Evolutionary conservation across 2,113 vertebrate genomes (phyloP), one percentile per base, ranked within the genome.

Genomic region (Neomonachus schauinslandi): DNA sequence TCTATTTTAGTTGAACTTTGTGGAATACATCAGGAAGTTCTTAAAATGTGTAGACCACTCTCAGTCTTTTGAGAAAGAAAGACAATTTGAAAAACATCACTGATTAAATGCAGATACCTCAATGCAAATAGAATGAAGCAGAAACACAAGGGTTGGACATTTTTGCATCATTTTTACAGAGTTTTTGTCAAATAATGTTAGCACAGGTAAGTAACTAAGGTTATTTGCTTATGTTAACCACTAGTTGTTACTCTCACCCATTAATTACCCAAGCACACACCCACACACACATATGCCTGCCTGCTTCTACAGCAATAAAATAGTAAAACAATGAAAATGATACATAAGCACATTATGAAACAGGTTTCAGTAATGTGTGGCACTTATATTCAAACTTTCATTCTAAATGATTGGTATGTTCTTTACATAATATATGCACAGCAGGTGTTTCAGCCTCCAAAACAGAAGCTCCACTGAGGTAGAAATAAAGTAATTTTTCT

Each of bases 401-500:
- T 91, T 97, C 91, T 92, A 97, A 93, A 85, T 96, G 49, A 94
- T 91, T 67, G 36, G 76, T 97, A 91, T 82, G 85, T 86, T 94
- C 76, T 95, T 89, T 95, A 82, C n/a, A 93, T 97, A 96, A 95
- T 96, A 28, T 97, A 96, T 95, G 85, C 85, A 77, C 77, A 93
- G 71, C 97, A 97, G 85, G 95, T 95, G 91, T 94, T 97, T 93
- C 93, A 91, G 42, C 14, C 51, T 93, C 82, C 79, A 89, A 94
- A 96, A 95, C 92, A 57, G 53, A 95, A 91, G 53, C 21, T 74
- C 21, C n/a, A 91, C 24, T 97, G 76, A 94, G 53, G 90, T 91
- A 63, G 67, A 94, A 97, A 92, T 97, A 94, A 94, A 76, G 76
- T 96, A 98, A 86, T 95, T 95, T 91, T 97, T 98, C 92, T 92